phyloP scores from a whole-genome alignment of 2,888 invertebrate genomes.

The Adelphocoris suturalis region DNA sequence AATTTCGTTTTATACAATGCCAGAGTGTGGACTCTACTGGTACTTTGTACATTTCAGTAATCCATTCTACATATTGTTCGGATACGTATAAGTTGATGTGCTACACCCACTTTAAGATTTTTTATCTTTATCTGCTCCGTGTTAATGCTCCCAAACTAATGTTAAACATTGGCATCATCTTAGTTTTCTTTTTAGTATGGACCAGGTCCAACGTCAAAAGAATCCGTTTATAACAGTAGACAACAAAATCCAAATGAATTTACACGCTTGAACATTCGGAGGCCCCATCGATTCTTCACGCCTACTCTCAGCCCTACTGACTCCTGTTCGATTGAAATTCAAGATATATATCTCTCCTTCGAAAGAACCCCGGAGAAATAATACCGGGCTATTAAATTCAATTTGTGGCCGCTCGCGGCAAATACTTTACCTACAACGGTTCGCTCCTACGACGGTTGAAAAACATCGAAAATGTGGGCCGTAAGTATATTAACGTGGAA shows the following conservation, averaged over 20 bases:
- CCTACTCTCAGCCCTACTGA: not conserved
- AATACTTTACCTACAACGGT: slow-evolving; percentile 4
- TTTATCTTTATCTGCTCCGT: not conserved
- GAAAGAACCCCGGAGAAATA: slow-evolving; percentile 4
- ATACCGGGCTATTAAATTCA: slow-evolving; percentile 52
- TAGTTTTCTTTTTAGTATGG: not conserved
- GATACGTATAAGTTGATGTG: too few species aligned
- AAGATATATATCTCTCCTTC: slow-evolving; percentile 37
- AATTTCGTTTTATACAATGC: too few species aligned
- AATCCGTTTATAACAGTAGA: not conserved
- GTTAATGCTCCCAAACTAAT: not conserved
- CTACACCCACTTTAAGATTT: not conserved
- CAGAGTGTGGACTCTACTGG: too few species aligned
- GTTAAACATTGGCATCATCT: not conserved
- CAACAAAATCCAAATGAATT: slow-evolving; percentile 26
- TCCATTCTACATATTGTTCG: too few species aligned
- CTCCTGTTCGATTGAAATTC: slow-evolving; percentile 50
- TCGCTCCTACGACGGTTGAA: not conserved
- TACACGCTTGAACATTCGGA: slow-evolving; percentile 40
- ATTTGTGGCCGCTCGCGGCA: slow-evolving; percentile 49
- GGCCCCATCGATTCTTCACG: slow-evolving; percentile 37
- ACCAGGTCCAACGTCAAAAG: not conserved
- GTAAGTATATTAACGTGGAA: not conserved
- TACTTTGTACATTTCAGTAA: too few species aligned
- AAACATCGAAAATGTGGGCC: not conserved